Conservation (phyloP, 2,113 vertebrate genomes). For the Gymnocephalus cernua region DNA sequence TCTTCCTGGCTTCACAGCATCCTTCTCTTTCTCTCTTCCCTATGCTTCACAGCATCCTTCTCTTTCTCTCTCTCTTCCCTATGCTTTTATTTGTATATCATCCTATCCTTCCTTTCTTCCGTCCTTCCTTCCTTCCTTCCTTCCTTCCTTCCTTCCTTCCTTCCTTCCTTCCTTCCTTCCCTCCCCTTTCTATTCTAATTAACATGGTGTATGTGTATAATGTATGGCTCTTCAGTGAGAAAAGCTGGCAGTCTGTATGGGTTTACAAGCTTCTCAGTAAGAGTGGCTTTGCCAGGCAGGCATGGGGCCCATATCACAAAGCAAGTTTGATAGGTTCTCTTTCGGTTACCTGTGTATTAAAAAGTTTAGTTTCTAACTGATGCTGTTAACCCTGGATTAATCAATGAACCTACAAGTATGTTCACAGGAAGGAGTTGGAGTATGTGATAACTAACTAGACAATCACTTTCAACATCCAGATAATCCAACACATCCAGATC, state of each 20-base stretch:
- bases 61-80: background rate
- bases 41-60: background rate
- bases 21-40: background rate
- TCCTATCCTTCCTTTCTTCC: too few species aligned
- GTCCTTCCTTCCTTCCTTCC: background rate
- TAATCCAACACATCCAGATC: too few species aligned
- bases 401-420: background rate
- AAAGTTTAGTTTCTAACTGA: background rate
- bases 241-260: conserved; percentile 59
- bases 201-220: conserved; percentile 72
- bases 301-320: conserved; percentile 25
- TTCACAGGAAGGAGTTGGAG: too few species aligned
- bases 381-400: background rate
- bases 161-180: conserved; percentile 7
- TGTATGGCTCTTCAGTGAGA: conserved; percentile 50
- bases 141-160: background rate
- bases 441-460: too few species aligned
- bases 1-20: background rate
- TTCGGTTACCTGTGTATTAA: background rate
- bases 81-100: conserved; percentile 15
- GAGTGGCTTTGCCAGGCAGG: conserved; percentile 56
- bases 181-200: conserved; percentile 64
- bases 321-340: conserved; percentile 19
- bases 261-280: conserved; percentile 68
- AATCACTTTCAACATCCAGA: too few species aligned